These are phyloP conservation scores for Hirtodrosophila confusa DNA, from an alignment of 2,888 invertebrate genomes.

Conservation along the genomic window DNA sequence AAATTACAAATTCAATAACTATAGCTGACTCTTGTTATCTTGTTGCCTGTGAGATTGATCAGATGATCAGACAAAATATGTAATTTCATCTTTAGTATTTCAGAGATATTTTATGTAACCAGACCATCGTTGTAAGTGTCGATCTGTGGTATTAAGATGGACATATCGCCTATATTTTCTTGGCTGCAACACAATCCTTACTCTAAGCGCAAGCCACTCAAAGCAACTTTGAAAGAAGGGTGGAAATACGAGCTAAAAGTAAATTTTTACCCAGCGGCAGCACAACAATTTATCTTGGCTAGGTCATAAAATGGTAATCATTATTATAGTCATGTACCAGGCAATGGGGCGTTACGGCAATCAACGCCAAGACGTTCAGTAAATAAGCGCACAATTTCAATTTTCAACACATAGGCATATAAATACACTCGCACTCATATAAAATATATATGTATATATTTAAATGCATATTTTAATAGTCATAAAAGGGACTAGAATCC, in stretches of 20 bases:
- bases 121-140: no score
- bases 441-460: constrained; percentile 49
- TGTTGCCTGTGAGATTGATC: no score
- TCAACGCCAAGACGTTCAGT: constrained; percentile 70
- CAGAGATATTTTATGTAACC: no score
- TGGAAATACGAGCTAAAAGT: constrained; percentile 30
- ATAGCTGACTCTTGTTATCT: no score
- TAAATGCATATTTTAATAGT: constrained; percentile 78
- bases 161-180: not conserved
- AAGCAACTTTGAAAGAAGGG: constrained; percentile 22
- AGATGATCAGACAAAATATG: no score
- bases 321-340: constrained; percentile 77
- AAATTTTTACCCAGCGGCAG: constrained; percentile 23
- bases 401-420: constrained; percentile 56
- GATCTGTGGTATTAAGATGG: no score
- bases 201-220: constrained; percentile 1
- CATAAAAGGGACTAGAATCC: constrained; percentile 63
- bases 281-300: constrained; percentile 59
- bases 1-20: no score
- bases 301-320: constrained; percentile 72
- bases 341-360: constrained; percentile 79
- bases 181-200: not conserved
- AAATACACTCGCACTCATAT: constrained; percentile 25
- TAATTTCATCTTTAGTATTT: no score
- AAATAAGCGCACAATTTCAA: constrained; percentile 77